Conservation (phyloP, 1,140 invertebrate genomes). For the Cataglyphis hispanica region DNA sequence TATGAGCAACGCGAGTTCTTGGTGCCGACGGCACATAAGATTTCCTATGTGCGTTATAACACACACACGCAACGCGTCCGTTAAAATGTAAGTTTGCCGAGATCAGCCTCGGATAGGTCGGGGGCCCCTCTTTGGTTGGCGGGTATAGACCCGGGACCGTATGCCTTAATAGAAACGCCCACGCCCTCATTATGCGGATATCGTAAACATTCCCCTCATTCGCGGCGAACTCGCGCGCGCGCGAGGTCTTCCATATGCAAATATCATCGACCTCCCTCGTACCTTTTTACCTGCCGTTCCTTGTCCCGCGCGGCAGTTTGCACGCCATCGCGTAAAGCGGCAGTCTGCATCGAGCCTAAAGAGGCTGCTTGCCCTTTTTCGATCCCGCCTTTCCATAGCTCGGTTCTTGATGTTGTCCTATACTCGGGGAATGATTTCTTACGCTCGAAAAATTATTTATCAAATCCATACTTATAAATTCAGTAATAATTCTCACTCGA, state of each 20-base stretch:
- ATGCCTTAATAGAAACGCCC: slow-evolving; percentile 78
- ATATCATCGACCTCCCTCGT: slow-evolving; percentile 64
- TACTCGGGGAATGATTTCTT: background rate
- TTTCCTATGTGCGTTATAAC: slow-evolving; percentile 1
- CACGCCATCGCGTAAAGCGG: slow-evolving; percentile 76
- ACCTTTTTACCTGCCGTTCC: slow-evolving; percentile 45
- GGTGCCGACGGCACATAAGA: slow-evolving; percentile 33
- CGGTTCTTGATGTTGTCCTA: background rate
- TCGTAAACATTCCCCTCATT: slow-evolving; percentile 77
- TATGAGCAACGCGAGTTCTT: slow-evolving; percentile 28
- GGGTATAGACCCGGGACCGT: slow-evolving; percentile 43
- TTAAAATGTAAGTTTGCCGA: slow-evolving; percentile 29
- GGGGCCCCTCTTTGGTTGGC: slow-evolving; percentile 15
- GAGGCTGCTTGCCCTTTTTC: slow-evolving; percentile 42
- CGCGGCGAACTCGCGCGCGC: slow-evolving; percentile 48
- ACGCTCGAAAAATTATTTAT: slow-evolving; percentile 19
- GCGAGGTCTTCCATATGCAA: slow-evolving; percentile 75
- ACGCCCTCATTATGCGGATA: slow-evolving; percentile 78
- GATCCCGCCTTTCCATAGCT: slow-evolving; percentile 13
- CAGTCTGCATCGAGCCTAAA: slow-evolving; percentile 13
- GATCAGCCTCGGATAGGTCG: slow-evolving; percentile 66
- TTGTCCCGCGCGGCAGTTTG: slow-evolving; percentile 65
- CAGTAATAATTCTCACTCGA: background rate
- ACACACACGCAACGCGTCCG: background rate
- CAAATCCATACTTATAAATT: background rate